Percentiles rank a stretch among this genome's conserved stretches.
These are phyloP conservation scores for Tetragnatha montana DNA, from an alignment of 2,888 invertebrate genomes.

Conservation along the genomic window DNA sequence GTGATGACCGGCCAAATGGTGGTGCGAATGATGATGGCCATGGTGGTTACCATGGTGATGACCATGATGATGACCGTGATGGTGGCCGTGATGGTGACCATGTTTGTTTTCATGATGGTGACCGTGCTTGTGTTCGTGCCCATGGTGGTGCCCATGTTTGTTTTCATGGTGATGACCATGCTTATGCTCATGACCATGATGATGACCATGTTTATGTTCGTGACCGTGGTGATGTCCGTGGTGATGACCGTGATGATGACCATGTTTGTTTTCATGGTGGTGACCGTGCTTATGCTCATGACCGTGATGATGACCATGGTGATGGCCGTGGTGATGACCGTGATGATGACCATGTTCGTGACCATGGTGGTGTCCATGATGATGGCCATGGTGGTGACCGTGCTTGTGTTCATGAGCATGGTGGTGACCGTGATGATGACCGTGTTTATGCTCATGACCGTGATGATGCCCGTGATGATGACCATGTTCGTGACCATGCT, in stretches of 20 bases:
- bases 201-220: conserved; percentile 28
- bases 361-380: conserved; percentile 37
- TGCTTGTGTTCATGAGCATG: conserved; percentile 41
- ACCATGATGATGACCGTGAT: conserved; percentile 28
- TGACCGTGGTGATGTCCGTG: conserved; percentile 29
- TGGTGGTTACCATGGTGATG: conserved; percentile 38
- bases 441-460: conserved; percentile 32
- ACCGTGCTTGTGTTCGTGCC: conserved; percentile 34
- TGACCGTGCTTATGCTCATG: conserved; percentile 29
- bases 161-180: conserved; percentile 32
- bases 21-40: conserved; percentile 23
- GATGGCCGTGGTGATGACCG: conserved; percentile 44
- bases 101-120: conserved; percentile 41
- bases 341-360: conserved; percentile 52
- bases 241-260: conserved; percentile 22
- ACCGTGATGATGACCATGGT: conserved; percentile 33
- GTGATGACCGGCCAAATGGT: conserved; percentile 29
- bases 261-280: conserved; percentile 18
- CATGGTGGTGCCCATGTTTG: conserved; percentile 16
- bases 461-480: conserved; percentile 31
- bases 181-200: conserved; percentile 16
- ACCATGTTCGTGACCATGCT: conserved; percentile 7
- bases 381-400: conserved; percentile 25
- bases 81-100: conserved; percentile 20
- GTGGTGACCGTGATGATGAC: conserved; percentile 24